A percentile compares a stretch with the other conserved stretches of the same genome.
These are phyloP conservation scores for Chrysolina oricalcia DNA, from an alignment of 2,888 invertebrate species.

Conservation along the genomic window DNA sequence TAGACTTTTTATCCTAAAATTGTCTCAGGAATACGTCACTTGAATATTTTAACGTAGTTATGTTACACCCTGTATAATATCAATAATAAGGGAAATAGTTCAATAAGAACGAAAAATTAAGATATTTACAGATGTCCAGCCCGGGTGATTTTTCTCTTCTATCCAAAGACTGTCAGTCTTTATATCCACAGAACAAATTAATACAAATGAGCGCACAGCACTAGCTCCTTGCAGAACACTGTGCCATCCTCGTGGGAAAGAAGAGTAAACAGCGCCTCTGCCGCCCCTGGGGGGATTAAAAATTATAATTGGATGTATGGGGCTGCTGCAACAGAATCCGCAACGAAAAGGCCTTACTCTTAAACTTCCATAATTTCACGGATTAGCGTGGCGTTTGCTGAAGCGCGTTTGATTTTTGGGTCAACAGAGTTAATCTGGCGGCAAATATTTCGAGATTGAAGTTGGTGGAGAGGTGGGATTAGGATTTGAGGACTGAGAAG, in stretches of 20 bases:
- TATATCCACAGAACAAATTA: background rate
- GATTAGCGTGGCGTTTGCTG: conserved; percentile 49
- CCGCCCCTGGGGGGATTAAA: conserved; percentile 69
- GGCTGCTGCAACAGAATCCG: conserved; percentile 54
- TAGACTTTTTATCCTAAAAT: no score
- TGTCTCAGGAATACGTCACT: no score
- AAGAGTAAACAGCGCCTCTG: conserved; percentile 67
- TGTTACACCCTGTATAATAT: no score
- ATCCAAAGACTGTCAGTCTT: no score
- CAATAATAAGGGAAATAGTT: no score
- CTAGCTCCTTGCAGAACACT: background rate
- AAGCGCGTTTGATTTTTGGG: conserved; percentile 38
- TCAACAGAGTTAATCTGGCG: conserved; percentile 38
- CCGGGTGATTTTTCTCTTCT: no score
- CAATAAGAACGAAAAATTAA: no score
- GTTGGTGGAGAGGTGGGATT: background rate
- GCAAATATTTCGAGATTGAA: conserved; percentile 1
- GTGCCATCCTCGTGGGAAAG: conserved; percentile 1
- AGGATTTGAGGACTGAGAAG: background rate
- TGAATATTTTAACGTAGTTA: no score
- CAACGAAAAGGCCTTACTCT: conserved; percentile 42
- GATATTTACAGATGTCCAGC: no score
- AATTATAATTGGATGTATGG: conserved; percentile 71
- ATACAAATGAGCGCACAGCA: background rate
- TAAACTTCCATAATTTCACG: conserved; percentile 48